A percentile compares a stretch with the other conserved stretches of the same genome.
Evolutionary conservation across 2,888 invertebrate genomes (phyloP).

Genomic region (Chalcosyrphus nemorum): DNA sequence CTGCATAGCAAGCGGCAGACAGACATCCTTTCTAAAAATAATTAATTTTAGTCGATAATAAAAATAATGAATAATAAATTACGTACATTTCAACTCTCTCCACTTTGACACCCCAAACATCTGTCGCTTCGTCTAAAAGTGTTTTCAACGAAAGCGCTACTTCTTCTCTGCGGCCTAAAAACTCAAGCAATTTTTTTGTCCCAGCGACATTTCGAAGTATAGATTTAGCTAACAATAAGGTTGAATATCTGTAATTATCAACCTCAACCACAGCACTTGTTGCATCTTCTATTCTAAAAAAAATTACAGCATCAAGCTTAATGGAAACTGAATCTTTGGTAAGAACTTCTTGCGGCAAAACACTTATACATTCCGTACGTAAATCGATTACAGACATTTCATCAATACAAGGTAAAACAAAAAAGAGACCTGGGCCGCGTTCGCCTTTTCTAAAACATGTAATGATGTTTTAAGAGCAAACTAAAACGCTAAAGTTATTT

Average conservation of each 20-base stretch:
- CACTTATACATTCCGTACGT: constrained; percentile 84
- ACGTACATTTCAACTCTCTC: constrained; percentile 94
- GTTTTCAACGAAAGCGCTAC: constrained; percentile 93
- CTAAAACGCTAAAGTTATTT: background rate
- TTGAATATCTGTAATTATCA: constrained; percentile 84
- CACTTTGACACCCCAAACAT: constrained; percentile 95
- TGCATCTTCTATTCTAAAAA: constrained; percentile 89
- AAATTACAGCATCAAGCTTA: constrained; percentile 94
- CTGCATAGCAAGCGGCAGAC: constrained; percentile 84
- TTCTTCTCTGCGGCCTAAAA: constrained; percentile 94
- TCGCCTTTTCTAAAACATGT: constrained; percentile 8
- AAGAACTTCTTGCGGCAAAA: constrained; percentile 86
- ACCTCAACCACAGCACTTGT: constrained; percentile 88
- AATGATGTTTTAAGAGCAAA: background rate
- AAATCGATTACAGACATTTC: constrained; percentile 84
- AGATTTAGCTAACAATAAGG: constrained; percentile 90
- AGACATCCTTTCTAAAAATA: constrained; percentile 82
- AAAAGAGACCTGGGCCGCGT: constrained; percentile 83
- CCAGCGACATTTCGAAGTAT: constrained; percentile 94
- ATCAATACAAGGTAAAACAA: constrained; percentile 85
- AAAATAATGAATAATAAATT: background rate
- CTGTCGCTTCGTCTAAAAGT: constrained; percentile 92
- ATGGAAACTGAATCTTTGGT: constrained; percentile 96
- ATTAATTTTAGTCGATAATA: no score
- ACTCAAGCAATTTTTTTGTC: constrained; percentile 93